Conservation (phyloP, 2,797 vertebrate species). For the Nyctalus aviator region DNA sequence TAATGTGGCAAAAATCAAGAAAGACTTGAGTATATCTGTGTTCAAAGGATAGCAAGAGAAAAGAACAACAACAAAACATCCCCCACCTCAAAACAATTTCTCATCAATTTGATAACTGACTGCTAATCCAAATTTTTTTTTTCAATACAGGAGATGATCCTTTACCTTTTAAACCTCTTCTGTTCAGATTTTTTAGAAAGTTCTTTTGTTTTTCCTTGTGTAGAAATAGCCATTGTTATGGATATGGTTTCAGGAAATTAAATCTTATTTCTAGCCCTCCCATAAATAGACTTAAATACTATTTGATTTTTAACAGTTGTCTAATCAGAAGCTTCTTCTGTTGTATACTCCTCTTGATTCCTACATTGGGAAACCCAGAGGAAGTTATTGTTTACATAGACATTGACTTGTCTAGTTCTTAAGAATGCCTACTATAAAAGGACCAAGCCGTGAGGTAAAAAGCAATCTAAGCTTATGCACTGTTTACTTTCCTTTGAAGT, state of each 20-base stretch:
- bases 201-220: neutral
- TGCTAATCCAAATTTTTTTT: neutral
- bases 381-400: slow-evolving; percentile 78
- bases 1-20: neutral
- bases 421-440: slow-evolving; percentile 69
- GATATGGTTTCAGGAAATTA: slow-evolving; percentile 37
- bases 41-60: neutral
- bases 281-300: slow-evolving; percentile 34
- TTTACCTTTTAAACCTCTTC: neutral
- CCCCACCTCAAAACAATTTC: neutral
- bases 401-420: slow-evolving; percentile 64
- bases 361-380: slow-evolving; percentile 65
- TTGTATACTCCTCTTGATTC: slow-evolving; percentile 51
- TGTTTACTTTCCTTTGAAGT: slow-evolving; percentile 79
- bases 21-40: neutral
- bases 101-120: neutral
- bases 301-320: slow-evolving; percentile 67
- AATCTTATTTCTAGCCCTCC: slow-evolving; percentile 61
- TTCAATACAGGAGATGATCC: neutral
- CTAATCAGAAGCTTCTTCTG: slow-evolving; percentile 32
- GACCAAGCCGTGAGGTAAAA: slow-evolving; percentile 73
- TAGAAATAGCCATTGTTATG: neutral
- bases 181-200: neutral
- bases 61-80: neutral
- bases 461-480: slow-evolving; percentile 58